These are phyloP conservation scores for Phyto melanocephala DNA, from an alignment of 2,888 invertebrate genomes.

Conservation along the genomic window DNA sequence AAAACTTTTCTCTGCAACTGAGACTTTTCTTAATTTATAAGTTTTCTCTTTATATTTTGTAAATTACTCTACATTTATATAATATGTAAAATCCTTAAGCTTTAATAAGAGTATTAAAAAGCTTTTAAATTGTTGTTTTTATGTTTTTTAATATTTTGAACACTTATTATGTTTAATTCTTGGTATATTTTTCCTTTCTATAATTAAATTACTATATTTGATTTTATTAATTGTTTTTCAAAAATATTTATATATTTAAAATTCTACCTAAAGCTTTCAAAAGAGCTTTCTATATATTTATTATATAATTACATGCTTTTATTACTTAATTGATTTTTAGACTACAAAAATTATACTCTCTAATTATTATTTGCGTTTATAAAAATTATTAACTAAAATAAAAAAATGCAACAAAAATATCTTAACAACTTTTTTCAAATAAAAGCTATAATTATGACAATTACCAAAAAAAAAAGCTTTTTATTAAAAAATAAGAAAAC, in stretches of 20 bases:
- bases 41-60: no score
- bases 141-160: background rate
- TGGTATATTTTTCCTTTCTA: background rate
- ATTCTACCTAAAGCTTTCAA: background rate
- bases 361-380: constrained; percentile 37
- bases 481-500: background rate
- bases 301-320: background rate
- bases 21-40: no score
- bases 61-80: no score
- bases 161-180: background rate
- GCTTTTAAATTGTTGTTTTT: background rate
- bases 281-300: constrained; percentile 10
- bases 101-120: no score
- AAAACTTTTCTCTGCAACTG: no score
- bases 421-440: background rate
- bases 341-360: background rate
- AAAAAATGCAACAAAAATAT: background rate
- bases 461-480: constrained; percentile 11
- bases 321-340: constrained; percentile 3
- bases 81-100: no score
- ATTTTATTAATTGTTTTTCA: no score
- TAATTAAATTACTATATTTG: background rate
- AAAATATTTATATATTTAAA: background rate
- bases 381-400: constrained; percentile 9
- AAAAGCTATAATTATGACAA: background rate